A percentile compares a stretch with the other conserved stretches of the same genome.
Evolutionary conservation across 2,797 vertebrate species (phyloP).

Genomic region (Poecilia gillii): DNA sequence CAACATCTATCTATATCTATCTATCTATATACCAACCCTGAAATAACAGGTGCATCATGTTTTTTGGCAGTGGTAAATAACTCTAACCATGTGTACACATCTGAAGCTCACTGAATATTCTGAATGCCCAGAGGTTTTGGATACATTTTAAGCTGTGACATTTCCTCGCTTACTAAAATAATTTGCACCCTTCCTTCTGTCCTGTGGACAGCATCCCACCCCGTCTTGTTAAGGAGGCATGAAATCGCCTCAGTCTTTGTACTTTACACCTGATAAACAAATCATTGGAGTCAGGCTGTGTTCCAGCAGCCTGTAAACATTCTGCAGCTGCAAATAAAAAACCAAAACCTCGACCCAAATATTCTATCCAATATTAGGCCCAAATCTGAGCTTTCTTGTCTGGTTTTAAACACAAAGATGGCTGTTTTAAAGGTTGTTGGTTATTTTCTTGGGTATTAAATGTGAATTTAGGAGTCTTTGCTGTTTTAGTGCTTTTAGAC

Average conservation of each 20-base stretch:
- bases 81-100: not conserved
- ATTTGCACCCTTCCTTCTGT: not conserved
- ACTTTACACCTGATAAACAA: not conserved
- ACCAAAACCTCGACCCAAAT: not conserved
- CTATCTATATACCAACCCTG: too few species aligned
- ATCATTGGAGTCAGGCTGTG: constrained; percentile 4
- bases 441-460: not conserved
- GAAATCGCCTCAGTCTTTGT: not conserved
- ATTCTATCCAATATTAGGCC: not conserved
- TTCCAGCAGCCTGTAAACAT: not conserved
- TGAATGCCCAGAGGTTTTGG: not conserved
- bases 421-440: not conserved
- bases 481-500: not conserved
- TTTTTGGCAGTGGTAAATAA: not conserved
- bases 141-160: not conserved
- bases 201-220: not conserved
- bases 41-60: not conserved
- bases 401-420: not conserved
- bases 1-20: not conserved
- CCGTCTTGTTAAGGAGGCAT: not conserved
- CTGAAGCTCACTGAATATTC: not conserved
- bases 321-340: not conserved
- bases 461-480: not conserved
- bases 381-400: not conserved
- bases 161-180: not conserved